These are phyloP conservation scores for Danionella dracula DNA, from an alignment of 2,797 vertebrate genomes.

Conservation along the genomic window DNA sequence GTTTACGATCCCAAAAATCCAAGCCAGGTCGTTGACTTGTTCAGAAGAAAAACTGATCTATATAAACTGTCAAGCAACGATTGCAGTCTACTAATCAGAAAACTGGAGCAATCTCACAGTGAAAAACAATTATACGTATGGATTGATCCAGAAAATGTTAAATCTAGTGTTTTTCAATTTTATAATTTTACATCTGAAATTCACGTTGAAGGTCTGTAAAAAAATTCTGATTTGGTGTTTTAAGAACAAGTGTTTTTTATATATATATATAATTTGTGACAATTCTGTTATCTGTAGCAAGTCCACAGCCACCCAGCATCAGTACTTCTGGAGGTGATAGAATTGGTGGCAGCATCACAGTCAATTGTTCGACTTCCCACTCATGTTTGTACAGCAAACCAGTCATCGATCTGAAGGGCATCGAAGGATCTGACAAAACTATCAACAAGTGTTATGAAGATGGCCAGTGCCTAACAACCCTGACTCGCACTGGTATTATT, in stretches of 20 bases:
- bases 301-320: not conserved
- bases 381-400: conserved; percentile 13
- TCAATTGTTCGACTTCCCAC: not conserved
- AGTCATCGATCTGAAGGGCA: not conserved
- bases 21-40: conserved; percentile 1
- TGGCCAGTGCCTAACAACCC: not conserved
- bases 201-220: conserved; percentile 38
- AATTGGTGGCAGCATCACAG: not conserved
- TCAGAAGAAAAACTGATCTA: conserved; percentile 39
- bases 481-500: conserved; percentile 2
- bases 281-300: not conserved
- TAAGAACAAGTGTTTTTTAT: too few relatives aligned
- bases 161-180: conserved; percentile 8
- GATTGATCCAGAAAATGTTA: conserved; percentile 53
- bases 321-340: not conserved
- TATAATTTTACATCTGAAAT: conserved; percentile 52
- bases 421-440: not conserved
- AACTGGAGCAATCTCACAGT: conserved; percentile 39
- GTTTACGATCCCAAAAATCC: conserved; percentile 33
- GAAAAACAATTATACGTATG: conserved; percentile 52
- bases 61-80: conserved; percentile 25
- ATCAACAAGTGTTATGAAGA: rapidly evolving
- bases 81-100: conserved; percentile 55
- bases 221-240: not conserved
- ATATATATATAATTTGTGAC: too few relatives aligned